Percentiles rank a stretch among this genome's conserved stretches.
phyloP scores from a whole-genome alignment of 1,140 invertebrate genomes.

The Megalopta genalis region DNA sequence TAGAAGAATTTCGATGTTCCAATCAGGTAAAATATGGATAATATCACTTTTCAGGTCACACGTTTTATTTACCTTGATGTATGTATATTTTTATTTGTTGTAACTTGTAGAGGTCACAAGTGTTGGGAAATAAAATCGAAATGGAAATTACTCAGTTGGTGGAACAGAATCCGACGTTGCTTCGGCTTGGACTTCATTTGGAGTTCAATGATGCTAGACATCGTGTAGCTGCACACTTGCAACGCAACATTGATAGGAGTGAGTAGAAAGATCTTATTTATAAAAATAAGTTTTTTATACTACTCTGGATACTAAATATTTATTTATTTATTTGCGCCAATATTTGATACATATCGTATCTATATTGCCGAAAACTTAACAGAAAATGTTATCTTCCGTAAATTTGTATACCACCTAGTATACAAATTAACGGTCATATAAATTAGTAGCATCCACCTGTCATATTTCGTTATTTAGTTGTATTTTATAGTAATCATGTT shows the following conservation, averaged over 20 bases:
- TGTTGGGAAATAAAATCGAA: conserved; percentile 98
- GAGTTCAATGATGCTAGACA: conserved; percentile 98
- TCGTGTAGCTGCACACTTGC: conserved; percentile 93
- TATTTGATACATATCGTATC: background rate
- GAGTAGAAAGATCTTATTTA: conserved; percentile 80
- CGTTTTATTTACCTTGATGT: background rate
- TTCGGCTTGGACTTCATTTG: conserved; percentile 95
- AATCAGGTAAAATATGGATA: conserved; percentile 89
- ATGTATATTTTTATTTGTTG: background rate
- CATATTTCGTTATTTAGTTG: background rate
- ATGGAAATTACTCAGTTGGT: conserved; percentile 97
- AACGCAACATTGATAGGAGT: conserved; percentile 98
- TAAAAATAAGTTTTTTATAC: background rate
- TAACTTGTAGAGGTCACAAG: conserved; percentile 89
- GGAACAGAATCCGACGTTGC: conserved; percentile 94
- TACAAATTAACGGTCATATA: background rate
- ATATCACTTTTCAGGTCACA: background rate
- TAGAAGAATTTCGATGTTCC: conserved; percentile 96
- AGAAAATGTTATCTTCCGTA: background rate
- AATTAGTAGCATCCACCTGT: background rate
- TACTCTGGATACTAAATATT: background rate
- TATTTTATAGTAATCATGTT: background rate
- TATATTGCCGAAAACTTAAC: background rate
- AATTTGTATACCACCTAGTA: background rate
- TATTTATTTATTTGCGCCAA: background rate